Base-by-base conservation (phyloP, 1,140 invertebrate species). In the Pissodes strobi region DNA sequence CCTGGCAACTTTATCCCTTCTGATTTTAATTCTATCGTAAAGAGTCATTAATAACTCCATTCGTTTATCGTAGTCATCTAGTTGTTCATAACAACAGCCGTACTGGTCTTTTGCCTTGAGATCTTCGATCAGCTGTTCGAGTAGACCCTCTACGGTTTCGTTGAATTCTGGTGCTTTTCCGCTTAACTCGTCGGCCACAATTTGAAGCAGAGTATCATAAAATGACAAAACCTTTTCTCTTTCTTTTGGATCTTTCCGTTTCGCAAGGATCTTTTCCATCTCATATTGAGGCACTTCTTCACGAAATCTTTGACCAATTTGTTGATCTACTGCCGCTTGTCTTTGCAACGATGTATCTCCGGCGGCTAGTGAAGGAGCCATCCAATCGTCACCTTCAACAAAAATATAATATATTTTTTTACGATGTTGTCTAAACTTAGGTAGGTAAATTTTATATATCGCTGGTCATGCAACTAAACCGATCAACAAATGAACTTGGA, bases 151-250 rank as follows among this genome's bases (percentile, higher is more conserved):
- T 2, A 78, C 69, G 6, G 70, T 70, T 23, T 74, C 69, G 41
- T 78, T 67, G 15, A 18, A 63, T 49, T 55, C 46, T 17, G 52
- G 52, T 18, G 18, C 49, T 39, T 56, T 67, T 63, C 71, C 72
- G 45, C 76, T 71, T n/a, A 77, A 49, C 69, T 79, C 76, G 51
- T 77, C 71, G 51, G 70, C 72, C 37, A 79, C 74, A 67, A 78
- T 78, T 64, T 73, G 68, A 34, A 80, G 30, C 1, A 79, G 37
- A 8, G 74, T 72, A 13, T 79, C 72, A 52, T 76, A 79, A 58
- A 76, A 79, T 0, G 72, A 70, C 6, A 80, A 57, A 2, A 78
- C 73, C 22, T 69, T 65, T 58, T 76, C 67, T 27, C 76, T 59
- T 64, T 78, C 75, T 52, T 69, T 57, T 0, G 75, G 75, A 53